A percentile compares a stretch with the other conserved stretches of the same genome.
Evolutionary conservation across 2,888 invertebrate species (phyloP).

Genomic region (Erynnis tages): DNA sequence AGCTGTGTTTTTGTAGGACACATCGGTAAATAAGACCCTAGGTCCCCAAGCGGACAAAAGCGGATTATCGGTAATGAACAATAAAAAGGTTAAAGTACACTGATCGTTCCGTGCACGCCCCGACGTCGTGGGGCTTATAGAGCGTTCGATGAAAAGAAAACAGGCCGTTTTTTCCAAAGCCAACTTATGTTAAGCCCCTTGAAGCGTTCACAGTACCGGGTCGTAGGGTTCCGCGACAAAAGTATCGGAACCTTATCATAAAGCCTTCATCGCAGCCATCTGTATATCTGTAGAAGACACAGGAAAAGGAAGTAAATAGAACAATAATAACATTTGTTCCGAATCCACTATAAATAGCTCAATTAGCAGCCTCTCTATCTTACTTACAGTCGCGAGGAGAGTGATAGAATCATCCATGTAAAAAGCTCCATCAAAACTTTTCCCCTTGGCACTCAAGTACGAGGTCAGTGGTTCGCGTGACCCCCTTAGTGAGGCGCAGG

Average conservation of each 20-base stretch:
- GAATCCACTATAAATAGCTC: too few relatives aligned
- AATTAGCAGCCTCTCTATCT: too few relatives aligned
- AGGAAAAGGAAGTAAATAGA: too few relatives aligned
- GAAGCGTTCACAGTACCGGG: background rate
- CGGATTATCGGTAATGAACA: background rate
- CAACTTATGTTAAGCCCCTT: constrained; percentile 18
- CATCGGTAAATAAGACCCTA: background rate
- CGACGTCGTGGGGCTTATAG: background rate
- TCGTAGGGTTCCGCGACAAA: too few relatives aligned
- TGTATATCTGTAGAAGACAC: too few relatives aligned
- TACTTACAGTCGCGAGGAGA: too few relatives aligned
- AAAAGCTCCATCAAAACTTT: too few relatives aligned
- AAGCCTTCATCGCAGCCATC: too few relatives aligned
- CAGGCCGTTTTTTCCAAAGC: constrained; percentile 14
- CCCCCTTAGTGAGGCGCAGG: constrained; percentile 22
- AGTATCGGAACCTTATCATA: too few relatives aligned
- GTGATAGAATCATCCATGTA: too few relatives aligned
- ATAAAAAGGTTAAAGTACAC: background rate
- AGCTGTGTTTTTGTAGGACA: background rate
- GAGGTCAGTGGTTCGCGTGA: constrained; percentile 14
- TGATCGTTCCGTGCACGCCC: background rate
- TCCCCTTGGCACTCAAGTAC: background rate
- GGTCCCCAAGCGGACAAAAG: background rate
- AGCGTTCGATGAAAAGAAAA: constrained; percentile 18
- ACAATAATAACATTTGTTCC: too few relatives aligned